phyloP scores from a whole-genome alignment of 2,113 vertebrate genomes.

The Tringa solitaria region DNA sequence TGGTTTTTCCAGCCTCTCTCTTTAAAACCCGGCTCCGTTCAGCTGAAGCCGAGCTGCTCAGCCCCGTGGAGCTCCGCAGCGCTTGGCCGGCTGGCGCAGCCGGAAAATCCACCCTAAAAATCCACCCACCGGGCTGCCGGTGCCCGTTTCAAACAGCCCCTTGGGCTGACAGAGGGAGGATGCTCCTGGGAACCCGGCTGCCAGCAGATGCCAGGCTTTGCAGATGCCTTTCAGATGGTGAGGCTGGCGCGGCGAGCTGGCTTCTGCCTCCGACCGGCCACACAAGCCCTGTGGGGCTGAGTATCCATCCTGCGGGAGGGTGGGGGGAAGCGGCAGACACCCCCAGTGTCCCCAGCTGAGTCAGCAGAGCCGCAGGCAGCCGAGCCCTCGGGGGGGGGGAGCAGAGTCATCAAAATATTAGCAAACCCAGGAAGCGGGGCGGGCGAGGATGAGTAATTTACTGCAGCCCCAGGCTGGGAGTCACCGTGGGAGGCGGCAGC shows the following conservation, averaged over 20 bases:
- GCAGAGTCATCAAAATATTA: neutral
- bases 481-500: neutral
- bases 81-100: neutral
- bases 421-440: fast-evolving
- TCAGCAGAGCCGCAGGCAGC: neutral
- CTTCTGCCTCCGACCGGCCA: neutral
- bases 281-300: fast-evolving
- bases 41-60: neutral
- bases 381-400: neutral
- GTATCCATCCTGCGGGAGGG: fast-evolving
- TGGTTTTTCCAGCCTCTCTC: neutral
- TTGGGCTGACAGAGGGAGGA: neutral
- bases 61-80: neutral
- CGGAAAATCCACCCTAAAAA: neutral
- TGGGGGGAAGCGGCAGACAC: fast-evolving
- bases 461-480: slow-evolving; percentile 13
- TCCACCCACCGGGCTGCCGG: neutral
- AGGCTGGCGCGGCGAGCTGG: neutral
- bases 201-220: neutral
- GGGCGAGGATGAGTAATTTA: neutral
- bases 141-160: neutral
- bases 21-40: neutral
- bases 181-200: fast-evolving
- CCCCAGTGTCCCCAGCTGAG: neutral
- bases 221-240: neutral